phyloP scores from a whole-genome alignment of 37 sponge, comb jelly and placozoan species.

The Corticium candelabrum region DNA sequence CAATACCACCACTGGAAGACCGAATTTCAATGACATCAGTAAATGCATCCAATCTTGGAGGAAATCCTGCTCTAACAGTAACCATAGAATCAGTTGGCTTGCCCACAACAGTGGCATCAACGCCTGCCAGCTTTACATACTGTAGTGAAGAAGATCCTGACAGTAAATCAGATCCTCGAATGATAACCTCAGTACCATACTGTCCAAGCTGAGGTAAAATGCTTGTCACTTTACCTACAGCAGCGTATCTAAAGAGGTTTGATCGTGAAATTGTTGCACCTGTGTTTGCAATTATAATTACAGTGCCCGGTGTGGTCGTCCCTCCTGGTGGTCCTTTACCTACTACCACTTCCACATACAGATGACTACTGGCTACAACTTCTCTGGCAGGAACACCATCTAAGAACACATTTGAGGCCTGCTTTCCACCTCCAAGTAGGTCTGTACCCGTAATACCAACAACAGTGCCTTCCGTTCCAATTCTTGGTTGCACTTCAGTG shows the following conservation, averaged over 20 bases:
- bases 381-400: not conserved
- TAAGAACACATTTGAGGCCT: not conserved
- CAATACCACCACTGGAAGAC: not conserved
- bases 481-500: not conserved
- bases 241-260: conserved; percentile 26
- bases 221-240: conserved; percentile 6
- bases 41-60: not conserved
- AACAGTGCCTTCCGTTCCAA: not conserved
- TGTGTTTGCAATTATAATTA: conserved; percentile 42
- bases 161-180: conserved; percentile 37
- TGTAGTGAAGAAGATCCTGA: not conserved
- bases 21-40: not conserved
- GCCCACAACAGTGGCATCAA: not conserved
- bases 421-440: not conserved
- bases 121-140: not conserved
- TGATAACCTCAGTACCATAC: conserved; percentile 54
- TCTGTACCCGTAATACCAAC: not conserved
- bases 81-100: not conserved
- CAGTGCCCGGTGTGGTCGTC: conserved; percentile 1
- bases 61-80: not conserved
- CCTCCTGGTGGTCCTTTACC: conserved; percentile 24
- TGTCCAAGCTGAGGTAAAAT: conserved; percentile 26
- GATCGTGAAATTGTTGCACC: conserved; percentile 33
- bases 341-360: conserved; percentile 13
- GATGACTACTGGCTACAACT: not conserved